Base-by-base conservation (phyloP, 2,888 invertebrate species). In the Eulithis testata region DNA sequence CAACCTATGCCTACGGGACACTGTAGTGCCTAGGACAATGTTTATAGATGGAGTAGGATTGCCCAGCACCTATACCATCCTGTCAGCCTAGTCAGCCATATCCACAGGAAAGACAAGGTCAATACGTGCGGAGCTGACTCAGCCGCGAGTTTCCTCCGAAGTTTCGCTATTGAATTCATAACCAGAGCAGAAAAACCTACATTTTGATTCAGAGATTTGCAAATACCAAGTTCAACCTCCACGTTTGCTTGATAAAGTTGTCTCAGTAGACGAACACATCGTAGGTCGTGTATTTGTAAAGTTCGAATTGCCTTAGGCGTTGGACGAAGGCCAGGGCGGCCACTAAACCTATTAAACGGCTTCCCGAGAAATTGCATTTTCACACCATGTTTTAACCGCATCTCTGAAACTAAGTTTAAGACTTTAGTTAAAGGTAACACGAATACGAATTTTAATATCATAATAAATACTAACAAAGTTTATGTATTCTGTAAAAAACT, bases 281-380 rank as follows among this genome's bases (percentile, higher is more conserved):
- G 31, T 49, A 14, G 12, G 51, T 45, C 11, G 14, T 58, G 45
- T 62, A 50, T 61, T 53, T 58, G 61, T 60, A 52, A 55, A 65
- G 55, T 60, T 51, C 31, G 52, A 51, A 67, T 11, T 45, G 60
- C 60, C 63, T 11, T 37, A 31, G 50, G 63, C 67, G 73, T 74
- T 76, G 74, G 74, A 73, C 69, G 70, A 66, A 70, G 75, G 77
- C 74, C 75, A 77, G 68, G 58, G 57, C 63, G 44, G 73, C 73
- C 66, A 75, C 77, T 74, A 80, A 82, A 80, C 78, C 76, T 76
- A 83, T 83, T 81, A 81, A 76, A 75, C 72, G 70, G 66, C 64
- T 65, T 70, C 70, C 14, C 61, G 76, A 75, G 77, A 81, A 78
- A 84, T 81, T 81, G 77, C 81, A 78, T 81, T 78, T 78, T 74